Percentiles rank a stretch among this genome's conserved stretches.
Conservation (phyloP, 2,113 vertebrate genomes). For the Poicephalus gulielmi region DNA sequence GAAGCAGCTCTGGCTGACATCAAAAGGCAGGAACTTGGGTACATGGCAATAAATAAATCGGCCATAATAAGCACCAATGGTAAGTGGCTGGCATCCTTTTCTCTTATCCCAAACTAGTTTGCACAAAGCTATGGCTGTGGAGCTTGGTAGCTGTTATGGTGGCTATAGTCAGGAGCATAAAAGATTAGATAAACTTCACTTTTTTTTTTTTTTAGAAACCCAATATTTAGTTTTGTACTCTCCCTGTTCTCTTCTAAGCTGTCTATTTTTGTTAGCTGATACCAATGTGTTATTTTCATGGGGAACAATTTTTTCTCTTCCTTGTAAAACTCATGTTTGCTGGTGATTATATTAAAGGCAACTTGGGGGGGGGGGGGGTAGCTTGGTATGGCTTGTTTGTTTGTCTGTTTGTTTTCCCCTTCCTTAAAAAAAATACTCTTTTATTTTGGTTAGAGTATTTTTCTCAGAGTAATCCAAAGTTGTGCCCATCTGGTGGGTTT, state of each 20-base stretch:
- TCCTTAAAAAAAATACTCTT: neutral
- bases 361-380: neutral
- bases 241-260: neutral
- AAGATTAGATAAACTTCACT: neutral
- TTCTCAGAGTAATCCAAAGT: neutral
- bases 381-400: no score
- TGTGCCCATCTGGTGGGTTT: neutral
- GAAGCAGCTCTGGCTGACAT: conserved; percentile 43
- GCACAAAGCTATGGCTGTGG: neutral
- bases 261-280: neutral
- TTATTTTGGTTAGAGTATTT: neutral
- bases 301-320: neutral
- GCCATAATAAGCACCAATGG: conserved; percentile 17
- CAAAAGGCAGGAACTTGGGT: conserved; percentile 28
- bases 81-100: neutral
- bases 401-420: neutral
- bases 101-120: neutral
- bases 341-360: neutral
- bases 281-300: neutral
- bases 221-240: neutral
- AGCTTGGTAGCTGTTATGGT: neutral
- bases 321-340: neutral
- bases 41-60: neutral
- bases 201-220: neutral
- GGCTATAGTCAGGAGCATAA: neutral